phyloP scores from a whole-genome alignment of 2,113 vertebrate species.

The Helogale parvula region DNA sequence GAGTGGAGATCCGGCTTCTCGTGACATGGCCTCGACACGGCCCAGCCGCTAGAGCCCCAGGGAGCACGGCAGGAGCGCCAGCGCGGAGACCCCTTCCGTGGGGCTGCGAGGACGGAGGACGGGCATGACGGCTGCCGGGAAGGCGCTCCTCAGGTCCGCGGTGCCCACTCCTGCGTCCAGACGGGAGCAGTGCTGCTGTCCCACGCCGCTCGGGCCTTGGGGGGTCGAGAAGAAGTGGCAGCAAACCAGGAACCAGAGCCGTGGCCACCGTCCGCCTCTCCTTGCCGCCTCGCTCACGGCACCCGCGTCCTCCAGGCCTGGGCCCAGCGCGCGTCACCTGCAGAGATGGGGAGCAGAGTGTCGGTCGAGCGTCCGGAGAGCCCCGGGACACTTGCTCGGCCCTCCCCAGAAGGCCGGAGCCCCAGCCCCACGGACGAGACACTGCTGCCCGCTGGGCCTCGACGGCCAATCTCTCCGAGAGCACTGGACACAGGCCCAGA shows the following conservation, averaged over 20 bases:
- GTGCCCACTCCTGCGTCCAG: neutral
- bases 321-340: neutral
- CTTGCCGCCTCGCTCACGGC: neutral
- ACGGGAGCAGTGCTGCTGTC: neutral
- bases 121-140: fast-evolving
- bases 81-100: fast-evolving
- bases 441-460: no score
- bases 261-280: neutral
- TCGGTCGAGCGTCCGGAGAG: neutral
- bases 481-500: fast-evolving
- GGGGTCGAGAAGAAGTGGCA: fast-evolving
- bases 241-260: fast-evolving
- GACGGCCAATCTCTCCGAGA: neutral
- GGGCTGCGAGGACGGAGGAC: neutral
- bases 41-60: constrained; percentile 69
- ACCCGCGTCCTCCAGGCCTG: fast-evolving
- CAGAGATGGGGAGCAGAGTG: neutral
- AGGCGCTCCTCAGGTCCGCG: neutral
- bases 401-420: no score
- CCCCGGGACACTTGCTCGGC: neutral
- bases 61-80: neutral
- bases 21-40: constrained; percentile 68
- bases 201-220: neutral
- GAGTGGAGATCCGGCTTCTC: constrained; percentile 50
- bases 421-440: fast-evolving